Evolutionary conservation across 2,797 vertebrate genomes (phyloP), one percentile per base, ranked within the genome.

Genomic region (Labroides dimidiatus): DNA sequence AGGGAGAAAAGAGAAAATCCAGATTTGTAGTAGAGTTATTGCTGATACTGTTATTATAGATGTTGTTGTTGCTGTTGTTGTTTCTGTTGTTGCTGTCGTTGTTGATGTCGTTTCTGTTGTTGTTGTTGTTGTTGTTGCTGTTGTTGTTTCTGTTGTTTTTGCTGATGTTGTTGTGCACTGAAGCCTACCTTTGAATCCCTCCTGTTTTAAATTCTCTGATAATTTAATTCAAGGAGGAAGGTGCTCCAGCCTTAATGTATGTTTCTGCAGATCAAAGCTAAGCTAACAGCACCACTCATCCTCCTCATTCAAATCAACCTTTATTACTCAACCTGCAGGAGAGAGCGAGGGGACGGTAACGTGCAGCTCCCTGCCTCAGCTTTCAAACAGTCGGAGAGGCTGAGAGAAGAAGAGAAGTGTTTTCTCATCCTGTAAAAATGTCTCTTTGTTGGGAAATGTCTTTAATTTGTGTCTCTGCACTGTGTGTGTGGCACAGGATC

Each of bases 401-500:
- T 59, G 44, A 79, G 19, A 77, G 56, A 76, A 75, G 39, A 53
- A 81, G 73, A 81, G 43, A 62, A 24, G 45, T 64, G 69, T 59
- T 84, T 85, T 78, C 78, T 47, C 43, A 53, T 84, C 78, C 80
- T 77, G 61, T 48, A 93, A 95, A 95, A 96, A 95, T 94, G 92
- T 92, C 93, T 94, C 68, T 95, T 94, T 94, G 90, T 88, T 83
- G 86, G 87, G 56, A 78, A 96, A 96, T 95, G 89, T 90, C 93
- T 94, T 95, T 85, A 96, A 96, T 96, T 93, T 89, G 91, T 90
- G 91, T 81, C 88, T 91, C 91, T 93, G 87, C 94, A 94, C 88
- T 90, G 91, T 88, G 75, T 94, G 91, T 87, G 73, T 94, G 93
- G 89, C 90, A 91, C 93, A 75, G 87, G 88, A 94, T 96, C 93